These are phyloP conservation scores for Coilia nasus DNA, from an alignment of 2,797 vertebrate species.

Conservation along the genomic window DNA sequence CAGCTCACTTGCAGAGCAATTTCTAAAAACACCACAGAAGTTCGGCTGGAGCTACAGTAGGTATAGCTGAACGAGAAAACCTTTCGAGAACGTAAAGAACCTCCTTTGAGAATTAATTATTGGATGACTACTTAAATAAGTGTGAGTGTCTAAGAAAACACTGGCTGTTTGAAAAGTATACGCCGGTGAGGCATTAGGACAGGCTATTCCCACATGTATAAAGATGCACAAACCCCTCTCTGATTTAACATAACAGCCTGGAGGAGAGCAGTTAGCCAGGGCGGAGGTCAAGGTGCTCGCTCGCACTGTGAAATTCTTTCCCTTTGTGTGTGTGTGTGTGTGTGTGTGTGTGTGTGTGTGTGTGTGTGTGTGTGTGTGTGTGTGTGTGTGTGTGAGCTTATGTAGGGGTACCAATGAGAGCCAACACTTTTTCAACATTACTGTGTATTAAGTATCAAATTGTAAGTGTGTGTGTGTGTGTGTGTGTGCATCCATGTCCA, in stretches of 20 bases:
- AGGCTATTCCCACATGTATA: neutral
- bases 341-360: constrained; percentile 17
- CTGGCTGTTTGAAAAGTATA: neutral
- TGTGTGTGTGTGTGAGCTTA: neutral
- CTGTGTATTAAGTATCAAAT: constrained; percentile 6
- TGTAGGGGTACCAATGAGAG: constrained; percentile 11
- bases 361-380: neutral
- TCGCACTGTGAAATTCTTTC: neutral
- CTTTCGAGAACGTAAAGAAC: neutral
- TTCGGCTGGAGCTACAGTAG: neutral
- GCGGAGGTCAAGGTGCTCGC: neutral
- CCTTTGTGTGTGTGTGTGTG: neutral
- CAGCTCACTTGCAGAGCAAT: constrained; percentile 8
- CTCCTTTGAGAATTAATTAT: neutral
- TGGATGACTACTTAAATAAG: neutral
- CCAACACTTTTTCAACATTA: constrained; percentile 22
- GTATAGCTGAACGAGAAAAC: neutral
- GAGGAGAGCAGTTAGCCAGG: neutral
- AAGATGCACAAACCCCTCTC: constrained; percentile 12
- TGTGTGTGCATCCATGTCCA: neutral
- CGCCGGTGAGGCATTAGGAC: neutral
- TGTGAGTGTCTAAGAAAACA: neutral
- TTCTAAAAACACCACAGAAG: constrained; percentile 12
- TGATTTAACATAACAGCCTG: constrained; percentile 19
- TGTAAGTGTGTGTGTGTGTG: neutral